Percentiles rank a stretch among this genome's conserved stretches.
Evolutionary conservation across 2,888 invertebrate genomes (phyloP).

Genomic region (Acleris cristana): DNA sequence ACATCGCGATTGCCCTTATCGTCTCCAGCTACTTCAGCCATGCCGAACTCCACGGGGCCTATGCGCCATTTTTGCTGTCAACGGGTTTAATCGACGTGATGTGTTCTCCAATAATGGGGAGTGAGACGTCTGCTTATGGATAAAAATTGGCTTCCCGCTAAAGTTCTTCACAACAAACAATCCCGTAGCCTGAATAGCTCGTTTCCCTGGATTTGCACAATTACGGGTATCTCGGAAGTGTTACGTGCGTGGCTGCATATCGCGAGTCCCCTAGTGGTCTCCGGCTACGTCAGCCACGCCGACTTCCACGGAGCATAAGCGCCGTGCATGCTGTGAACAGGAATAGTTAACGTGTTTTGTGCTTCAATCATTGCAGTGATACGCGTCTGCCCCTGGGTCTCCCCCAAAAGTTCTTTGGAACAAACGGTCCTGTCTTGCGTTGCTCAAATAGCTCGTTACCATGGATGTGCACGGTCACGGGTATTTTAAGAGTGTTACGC

Average conservation of each 20-base stretch:
- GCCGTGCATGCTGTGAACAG: conserved; percentile 87
- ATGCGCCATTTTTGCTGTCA: conserved; percentile 87
- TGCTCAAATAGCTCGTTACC: no score
- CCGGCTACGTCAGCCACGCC: conserved; percentile 84
- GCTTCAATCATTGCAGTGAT: no score
- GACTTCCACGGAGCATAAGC: conserved; percentile 90
- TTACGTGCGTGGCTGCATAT: conserved; percentile 63
- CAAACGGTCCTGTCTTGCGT: no score
- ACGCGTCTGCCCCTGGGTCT: no score
- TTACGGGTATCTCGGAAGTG: no score
- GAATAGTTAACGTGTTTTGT: conserved; percentile 85
- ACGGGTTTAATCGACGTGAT: conserved; percentile 86
- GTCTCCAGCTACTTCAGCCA: conserved; percentile 86
- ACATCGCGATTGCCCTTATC: conserved; percentile 86
- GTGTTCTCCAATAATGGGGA: no score
- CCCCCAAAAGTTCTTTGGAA: no score
- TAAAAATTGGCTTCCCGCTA: no score
- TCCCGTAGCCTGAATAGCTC: no score
- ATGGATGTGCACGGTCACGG: conserved; percentile 51
- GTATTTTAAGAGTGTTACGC: conserved; percentile 85
- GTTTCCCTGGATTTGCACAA: conserved; percentile 80
- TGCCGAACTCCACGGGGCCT: conserved; percentile 88
- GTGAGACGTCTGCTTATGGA: no score
- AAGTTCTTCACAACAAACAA: no score
- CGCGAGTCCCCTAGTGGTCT: conserved; percentile 87